Base-by-base conservation (phyloP, 2,113 vertebrate species). In the Prionailurus viverrinus region DNA sequence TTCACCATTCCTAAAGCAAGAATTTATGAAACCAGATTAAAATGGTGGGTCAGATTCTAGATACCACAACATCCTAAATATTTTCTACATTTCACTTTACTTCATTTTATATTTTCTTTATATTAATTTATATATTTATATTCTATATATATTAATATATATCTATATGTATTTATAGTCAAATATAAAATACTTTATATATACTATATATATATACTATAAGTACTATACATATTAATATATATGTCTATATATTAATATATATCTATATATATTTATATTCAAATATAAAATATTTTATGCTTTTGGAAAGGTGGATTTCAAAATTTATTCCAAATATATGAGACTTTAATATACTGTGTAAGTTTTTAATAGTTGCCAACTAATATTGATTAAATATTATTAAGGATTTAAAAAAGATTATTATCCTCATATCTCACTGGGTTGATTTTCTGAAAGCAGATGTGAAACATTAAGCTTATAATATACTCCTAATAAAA, bases 241-340 rank as follows among this genome's bases (percentile, higher is more conserved):
- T 45, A 8, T 45, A 45, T 45, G 45, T 45, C 45, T 45, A 45
- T 45, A 45, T 45, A 8, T 45, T 45, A 45, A 45, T 9, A 45
- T 45, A 45, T 45, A 45, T 1, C 45, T 45, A 45, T 45, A 45
- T 45, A 45, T 45, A 45, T 45, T 45, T 45, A 45, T 45, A 45
- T 45, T 45, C 45, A 45, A 45, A 45, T 45, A 45, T 45, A 45
- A 45, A 45, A 45, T 45, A 45, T 51, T 91, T 89, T 84, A 31
- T 65, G 79, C 61, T 85, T 92, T 76, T 27, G 39, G 21, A 89
- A 78, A 85, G 21, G 13, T 71, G 2, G 18, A 61, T 89, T 86
- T 92, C 66, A 96, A 95, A 89, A 55, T 89, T 80, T 92, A 69
- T 19, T 41, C 74, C 1, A 92, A 89, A 78, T 61, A 68, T 73